phyloP scores from a whole-genome alignment of 92 coral and sea anemone genomes.

The Micromussa lordhowensis region DNA sequence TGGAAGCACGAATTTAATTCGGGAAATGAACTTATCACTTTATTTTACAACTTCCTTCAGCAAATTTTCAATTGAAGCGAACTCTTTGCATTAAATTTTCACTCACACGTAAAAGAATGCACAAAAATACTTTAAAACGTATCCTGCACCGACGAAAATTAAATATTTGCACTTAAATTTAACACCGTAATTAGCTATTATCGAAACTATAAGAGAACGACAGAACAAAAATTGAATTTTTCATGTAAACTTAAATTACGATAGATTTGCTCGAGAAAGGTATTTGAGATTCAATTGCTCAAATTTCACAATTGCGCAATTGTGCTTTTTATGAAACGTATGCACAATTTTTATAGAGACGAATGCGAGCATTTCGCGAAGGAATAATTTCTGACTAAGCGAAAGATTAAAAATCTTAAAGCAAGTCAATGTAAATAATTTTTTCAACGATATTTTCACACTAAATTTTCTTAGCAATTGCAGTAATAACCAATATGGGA shows the following conservation, averaged over 20 bases:
- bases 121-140: constrained; percentile 3
- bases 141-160: background rate
- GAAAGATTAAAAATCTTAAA: background rate
- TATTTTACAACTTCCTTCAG: background rate
- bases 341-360: background rate
- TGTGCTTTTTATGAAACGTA: background rate
- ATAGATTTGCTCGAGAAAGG: background rate
- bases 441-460: constrained; percentile 7
- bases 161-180: constrained; percentile 36
- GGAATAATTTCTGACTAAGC: background rate
- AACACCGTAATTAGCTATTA: constrained; percentile 23
- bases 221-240: constrained; percentile 6
- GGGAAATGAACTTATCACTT: background rate
- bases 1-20: background rate
- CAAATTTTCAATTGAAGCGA: background rate
- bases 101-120: constrained; percentile 24
- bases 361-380: constrained; percentile 17
- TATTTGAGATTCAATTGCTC: background rate
- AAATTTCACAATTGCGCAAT: background rate
- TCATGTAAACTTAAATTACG: background rate
- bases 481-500: background rate
- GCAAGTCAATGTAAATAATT: background rate
- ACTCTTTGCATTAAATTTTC: background rate
- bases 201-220: constrained; percentile 7
- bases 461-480: background rate